These are phyloP conservation scores for Esox niger DNA, from an alignment of 2,113 vertebrate genomes.

Conservation along the genomic window DNA sequence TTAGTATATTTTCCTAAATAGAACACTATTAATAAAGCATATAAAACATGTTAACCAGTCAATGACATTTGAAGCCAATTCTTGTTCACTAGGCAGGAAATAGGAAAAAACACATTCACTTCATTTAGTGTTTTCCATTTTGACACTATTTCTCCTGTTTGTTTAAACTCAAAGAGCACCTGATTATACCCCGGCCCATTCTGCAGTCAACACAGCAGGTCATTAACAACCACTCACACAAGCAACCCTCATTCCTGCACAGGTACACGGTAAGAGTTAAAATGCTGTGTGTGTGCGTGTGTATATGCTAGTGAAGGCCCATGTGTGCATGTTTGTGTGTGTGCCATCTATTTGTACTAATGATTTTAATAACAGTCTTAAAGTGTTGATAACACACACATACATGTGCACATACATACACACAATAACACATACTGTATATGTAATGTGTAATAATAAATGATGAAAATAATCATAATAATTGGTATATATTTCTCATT, in stretches of 20 bases:
- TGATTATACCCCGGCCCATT: neutral
- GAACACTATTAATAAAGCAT: neutral
- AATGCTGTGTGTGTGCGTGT: constrained; percentile 1
- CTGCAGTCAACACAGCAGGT: neutral
- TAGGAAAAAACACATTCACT: constrained; percentile 23
- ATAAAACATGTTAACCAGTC: constrained; percentile 20
- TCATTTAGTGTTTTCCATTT: constrained; percentile 42
- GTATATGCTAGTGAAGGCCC: constrained; percentile 4
- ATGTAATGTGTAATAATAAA: too few species aligned
- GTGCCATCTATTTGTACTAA: too few species aligned
- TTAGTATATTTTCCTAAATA: neutral
- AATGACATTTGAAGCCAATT: constrained; percentile 25
- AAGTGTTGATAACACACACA: neutral
- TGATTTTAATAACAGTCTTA: too few species aligned
- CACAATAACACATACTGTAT: neutral
- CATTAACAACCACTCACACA: constrained; percentile 3
- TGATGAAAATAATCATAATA: too few species aligned
- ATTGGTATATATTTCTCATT: too few species aligned
- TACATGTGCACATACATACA: constrained; percentile 10
- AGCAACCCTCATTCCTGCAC: constrained; percentile 20
- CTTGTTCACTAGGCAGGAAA: too few species aligned
- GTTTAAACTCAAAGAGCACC: constrained; percentile 5
- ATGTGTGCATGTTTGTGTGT: constrained; percentile 14
- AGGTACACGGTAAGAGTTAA: constrained; percentile 35
- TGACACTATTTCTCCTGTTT: constrained; percentile 16